phyloP scores from a whole-genome alignment of 2,888 invertebrate species.

The Cartodere bifasciata region DNA sequence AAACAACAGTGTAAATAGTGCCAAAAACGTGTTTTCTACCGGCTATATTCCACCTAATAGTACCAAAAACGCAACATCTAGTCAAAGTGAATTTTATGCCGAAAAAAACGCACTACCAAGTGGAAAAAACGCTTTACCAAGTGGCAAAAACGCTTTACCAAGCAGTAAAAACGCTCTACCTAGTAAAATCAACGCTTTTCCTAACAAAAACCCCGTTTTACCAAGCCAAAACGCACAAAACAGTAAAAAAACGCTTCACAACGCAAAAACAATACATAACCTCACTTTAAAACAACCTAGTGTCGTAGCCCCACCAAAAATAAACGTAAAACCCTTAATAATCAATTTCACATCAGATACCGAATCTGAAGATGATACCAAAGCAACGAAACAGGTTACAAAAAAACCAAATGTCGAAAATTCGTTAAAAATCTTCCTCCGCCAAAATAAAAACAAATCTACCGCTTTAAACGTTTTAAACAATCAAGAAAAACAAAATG shows the following conservation, averaged over 20 bases:
- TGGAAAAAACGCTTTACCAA: no score
- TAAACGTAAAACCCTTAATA: conserved; percentile 30
- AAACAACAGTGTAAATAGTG: not conserved
- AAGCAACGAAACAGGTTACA: conserved; percentile 8
- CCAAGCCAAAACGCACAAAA: conserved; percentile 12
- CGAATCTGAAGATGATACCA: conserved; percentile 21
- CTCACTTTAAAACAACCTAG: no score
- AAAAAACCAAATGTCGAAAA: conserved; percentile 7
- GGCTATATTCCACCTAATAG: conserved; percentile 5
- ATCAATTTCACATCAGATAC: conserved; percentile 32
- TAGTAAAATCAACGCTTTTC: no score
- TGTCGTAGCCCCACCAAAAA: conserved; percentile 14
- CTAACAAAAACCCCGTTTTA: conserved; percentile 12
- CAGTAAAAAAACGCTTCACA: conserved; percentile 1
- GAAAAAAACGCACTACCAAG: no score
- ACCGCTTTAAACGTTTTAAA: not conserved
- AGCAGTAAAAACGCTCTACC: no score
- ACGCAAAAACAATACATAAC: no score
- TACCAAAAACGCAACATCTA: conserved; percentile 8
- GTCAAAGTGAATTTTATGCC: conserved; percentile 10
- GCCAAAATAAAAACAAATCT: conserved; percentile 8
- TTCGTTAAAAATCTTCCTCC: conserved; percentile 10
- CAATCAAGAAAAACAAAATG: conserved; percentile 1
- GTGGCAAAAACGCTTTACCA: no score
- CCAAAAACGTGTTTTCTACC: conserved; percentile 4